Percentiles rank a stretch among this genome's conserved stretches.
phyloP scores from a whole-genome alignment of 2,113 vertebrate genomes.

The Glaucomys volans region DNA sequence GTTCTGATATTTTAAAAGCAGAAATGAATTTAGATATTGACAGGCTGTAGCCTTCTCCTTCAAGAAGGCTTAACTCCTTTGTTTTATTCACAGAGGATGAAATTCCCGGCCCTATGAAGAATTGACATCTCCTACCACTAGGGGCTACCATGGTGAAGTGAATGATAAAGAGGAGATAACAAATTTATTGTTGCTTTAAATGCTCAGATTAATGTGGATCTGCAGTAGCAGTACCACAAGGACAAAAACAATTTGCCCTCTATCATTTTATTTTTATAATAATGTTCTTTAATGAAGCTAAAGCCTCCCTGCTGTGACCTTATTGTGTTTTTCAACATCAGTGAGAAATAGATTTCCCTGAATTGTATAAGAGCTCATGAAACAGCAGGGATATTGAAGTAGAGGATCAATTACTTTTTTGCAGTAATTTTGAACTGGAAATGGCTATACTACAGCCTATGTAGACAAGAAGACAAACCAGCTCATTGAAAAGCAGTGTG shows the following conservation, averaged over 20 bases:
- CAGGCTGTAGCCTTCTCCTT: conserved; percentile 37
- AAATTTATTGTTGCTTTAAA: conserved; percentile 84
- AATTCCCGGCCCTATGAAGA: conserved; percentile 29
- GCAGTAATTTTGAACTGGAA: conserved; percentile 78
- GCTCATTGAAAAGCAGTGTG: conserved; percentile 25
- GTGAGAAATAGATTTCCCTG: conserved; percentile 84
- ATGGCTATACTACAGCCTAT: conserved; percentile 31
- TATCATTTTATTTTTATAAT: conserved; percentile 87
- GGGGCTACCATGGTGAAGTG: conserved; percentile 80
- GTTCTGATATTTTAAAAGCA: conserved; percentile 71
- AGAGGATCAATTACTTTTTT: conserved; percentile 85
- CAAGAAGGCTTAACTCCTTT: conserved; percentile 45
- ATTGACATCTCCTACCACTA: conserved; percentile 76
- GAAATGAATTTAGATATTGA: conserved; percentile 76
- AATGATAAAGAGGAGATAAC: conserved; percentile 77
- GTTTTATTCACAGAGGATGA: conserved; percentile 66
- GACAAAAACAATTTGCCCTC: conserved; percentile 86
- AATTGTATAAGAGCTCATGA: conserved; percentile 86
- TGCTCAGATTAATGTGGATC: conserved; percentile 84
- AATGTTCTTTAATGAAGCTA: conserved; percentile 89
- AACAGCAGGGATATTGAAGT: conserved; percentile 86
- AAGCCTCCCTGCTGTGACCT: conserved; percentile 88
- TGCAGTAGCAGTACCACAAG: conserved; percentile 84
- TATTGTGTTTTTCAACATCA: conserved; percentile 88
- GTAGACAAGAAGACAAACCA: conserved; percentile 56